phyloP scores from a whole-genome alignment of 2,888 invertebrate genomes.

The Balanococcus diminutus region DNA sequence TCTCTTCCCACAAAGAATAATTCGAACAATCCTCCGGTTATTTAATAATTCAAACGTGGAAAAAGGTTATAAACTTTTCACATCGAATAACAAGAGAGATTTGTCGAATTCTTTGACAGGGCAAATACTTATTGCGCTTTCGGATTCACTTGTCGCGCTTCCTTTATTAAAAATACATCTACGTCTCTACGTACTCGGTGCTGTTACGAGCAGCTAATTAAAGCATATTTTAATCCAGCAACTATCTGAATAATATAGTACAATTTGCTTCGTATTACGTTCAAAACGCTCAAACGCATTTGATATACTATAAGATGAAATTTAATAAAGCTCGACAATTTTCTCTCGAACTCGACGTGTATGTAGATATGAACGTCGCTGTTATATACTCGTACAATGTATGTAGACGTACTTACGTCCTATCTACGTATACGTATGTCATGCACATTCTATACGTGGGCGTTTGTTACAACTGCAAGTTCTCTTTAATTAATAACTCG shows the following conservation, averaged over 20 bases:
- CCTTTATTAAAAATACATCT: background rate
- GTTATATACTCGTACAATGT: too few relatives aligned
- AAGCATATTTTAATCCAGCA: background rate
- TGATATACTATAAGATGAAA: constrained; percentile 38
- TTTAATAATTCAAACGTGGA: background rate
- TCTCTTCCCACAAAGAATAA: too few relatives aligned
- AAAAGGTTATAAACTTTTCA: background rate
- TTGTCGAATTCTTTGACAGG: background rate
- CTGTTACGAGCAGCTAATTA: background rate
- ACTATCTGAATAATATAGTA: background rate
- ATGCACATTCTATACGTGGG: too few relatives aligned
- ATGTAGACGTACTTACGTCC: too few relatives aligned
- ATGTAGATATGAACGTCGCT: background rate
- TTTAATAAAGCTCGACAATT: constrained; percentile 30
- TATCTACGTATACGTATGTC: too few relatives aligned
- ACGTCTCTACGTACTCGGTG: background rate
- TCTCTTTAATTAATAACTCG: constrained; percentile 35
- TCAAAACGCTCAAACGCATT: background rate
- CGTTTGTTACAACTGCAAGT: constrained; percentile 35
- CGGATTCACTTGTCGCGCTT: background rate
- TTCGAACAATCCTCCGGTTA: too few relatives aligned
- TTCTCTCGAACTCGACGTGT: background rate
- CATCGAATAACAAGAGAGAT: background rate
- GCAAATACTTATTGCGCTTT: too few relatives aligned
- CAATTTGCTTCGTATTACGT: background rate